Percentiles rank a stretch among this genome's conserved stretches.
Evolutionary conservation across 2,113 vertebrate species (phyloP).

Genomic region (Pardalotus punctatus): DNA sequence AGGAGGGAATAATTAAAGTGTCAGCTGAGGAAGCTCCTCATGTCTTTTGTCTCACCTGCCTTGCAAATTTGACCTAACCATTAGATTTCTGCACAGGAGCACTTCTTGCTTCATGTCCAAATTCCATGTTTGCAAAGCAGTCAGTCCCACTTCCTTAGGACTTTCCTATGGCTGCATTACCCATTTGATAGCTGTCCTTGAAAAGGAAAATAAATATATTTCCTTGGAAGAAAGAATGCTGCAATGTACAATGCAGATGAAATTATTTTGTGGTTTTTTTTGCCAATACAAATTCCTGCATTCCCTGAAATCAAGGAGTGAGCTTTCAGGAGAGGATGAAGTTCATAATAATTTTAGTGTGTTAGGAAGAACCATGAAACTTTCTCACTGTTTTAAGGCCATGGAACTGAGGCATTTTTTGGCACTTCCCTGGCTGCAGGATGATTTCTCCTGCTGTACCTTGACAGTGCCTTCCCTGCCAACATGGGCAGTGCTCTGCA

Average conservation of each 20-base stretch:
- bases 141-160: not conserved
- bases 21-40: not conserved
- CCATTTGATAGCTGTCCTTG: not conserved
- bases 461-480: not conserved
- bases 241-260: not conserved
- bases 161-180: not conserved
- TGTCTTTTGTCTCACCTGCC: not conserved
- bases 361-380: not conserved
- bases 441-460: not conserved
- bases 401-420: not conserved
- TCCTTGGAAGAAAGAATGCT: not conserved
- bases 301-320: not conserved
- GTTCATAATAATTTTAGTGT: not conserved
- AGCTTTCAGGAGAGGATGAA: not conserved
- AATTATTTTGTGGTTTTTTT: not conserved
- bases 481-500: not conserved
- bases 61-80: not conserved
- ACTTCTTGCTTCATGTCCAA: not conserved
- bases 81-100: not conserved
- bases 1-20: not conserved
- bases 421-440: fast-evolving
- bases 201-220: not conserved
- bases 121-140: not conserved
- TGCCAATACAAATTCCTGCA: not conserved
- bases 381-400: not conserved